Conservation (phyloP, 2,113 vertebrate species). For the Rhinolophus ferrumequinum region DNA sequence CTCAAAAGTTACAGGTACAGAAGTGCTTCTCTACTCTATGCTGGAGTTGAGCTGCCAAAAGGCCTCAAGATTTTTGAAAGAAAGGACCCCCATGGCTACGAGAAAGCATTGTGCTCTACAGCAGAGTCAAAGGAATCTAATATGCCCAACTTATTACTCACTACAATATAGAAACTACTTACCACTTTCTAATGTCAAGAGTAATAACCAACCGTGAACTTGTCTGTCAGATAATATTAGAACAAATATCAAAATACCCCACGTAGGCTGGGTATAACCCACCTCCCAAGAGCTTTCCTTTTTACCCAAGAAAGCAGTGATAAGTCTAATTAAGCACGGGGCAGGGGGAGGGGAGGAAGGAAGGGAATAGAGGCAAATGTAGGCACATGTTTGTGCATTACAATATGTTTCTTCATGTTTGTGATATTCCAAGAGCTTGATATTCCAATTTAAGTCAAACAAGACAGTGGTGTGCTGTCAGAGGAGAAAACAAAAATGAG, state of each 20-base stretch:
- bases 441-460: constrained; percentile 73
- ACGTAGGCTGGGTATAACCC: constrained; percentile 38
- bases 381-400: constrained; percentile 67
- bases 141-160: constrained; percentile 70
- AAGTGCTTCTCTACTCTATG: constrained; percentile 67
- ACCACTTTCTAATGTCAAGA: constrained; percentile 70
- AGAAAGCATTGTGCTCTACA: constrained; percentile 61
- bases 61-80: constrained; percentile 74
- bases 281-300: constrained; percentile 65
- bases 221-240: constrained; percentile 70
- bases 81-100: constrained; percentile 56
- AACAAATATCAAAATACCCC: constrained; percentile 72
- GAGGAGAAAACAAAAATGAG: constrained; percentile 69
- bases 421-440: constrained; percentile 63
- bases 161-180: constrained; percentile 70
- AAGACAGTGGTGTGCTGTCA: constrained; percentile 63
- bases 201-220: constrained; percentile 68
- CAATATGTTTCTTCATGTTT: constrained; percentile 72
- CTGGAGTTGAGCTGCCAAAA: constrained; percentile 67
- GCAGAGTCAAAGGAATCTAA: constrained; percentile 57
- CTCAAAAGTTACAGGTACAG: constrained; percentile 54
- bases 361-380: constrained; percentile 54
- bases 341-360: neutral
- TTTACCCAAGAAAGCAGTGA: constrained; percentile 52
- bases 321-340: constrained; percentile 69